Evolutionary conservation across 2,888 invertebrate genomes (phyloP).

Genomic region (Sabatieria punctata): DNA sequence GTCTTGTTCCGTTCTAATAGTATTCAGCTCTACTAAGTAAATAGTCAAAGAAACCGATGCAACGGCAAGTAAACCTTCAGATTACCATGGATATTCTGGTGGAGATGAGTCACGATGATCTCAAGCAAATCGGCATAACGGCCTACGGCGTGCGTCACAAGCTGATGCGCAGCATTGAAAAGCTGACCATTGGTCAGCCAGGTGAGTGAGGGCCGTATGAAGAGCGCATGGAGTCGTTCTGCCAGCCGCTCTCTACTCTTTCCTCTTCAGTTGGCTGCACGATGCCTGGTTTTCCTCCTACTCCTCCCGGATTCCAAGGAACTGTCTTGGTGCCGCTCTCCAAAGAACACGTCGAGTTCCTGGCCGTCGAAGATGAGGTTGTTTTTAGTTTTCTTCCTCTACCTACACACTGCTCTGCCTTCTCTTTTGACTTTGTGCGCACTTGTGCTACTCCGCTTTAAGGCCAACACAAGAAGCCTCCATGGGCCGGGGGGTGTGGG

Average conservation of each 20-base stretch:
- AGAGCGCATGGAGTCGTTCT: neutral
- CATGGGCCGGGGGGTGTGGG: no score
- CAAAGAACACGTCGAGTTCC: slow-evolving; percentile 64
- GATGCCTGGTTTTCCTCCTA: slow-evolving; percentile 10
- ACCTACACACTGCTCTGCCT: no score
- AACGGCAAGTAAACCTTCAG: slow-evolving; percentile 11
- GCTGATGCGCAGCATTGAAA: slow-evolving; percentile 56
- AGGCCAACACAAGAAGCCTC: no score
- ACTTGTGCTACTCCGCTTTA: no score
- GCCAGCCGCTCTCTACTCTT: neutral
- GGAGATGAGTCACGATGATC: slow-evolving; percentile 92
- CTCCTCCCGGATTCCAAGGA: slow-evolving; percentile 32
- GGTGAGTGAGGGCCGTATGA: slow-evolving; percentile 10
- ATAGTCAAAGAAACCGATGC: neutral
- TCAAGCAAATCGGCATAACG: slow-evolving; percentile 80
- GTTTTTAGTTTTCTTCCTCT: slow-evolving; percentile 5
- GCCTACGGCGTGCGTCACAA: slow-evolving; percentile 90
- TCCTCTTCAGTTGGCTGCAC: slow-evolving; percentile 8
- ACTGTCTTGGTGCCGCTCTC: slow-evolving; percentile 71
- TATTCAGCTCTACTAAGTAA: neutral
- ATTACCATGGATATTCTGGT: slow-evolving; percentile 83
- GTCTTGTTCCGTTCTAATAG: neutral
- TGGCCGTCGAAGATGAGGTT: slow-evolving; percentile 70
- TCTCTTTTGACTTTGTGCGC: no score
- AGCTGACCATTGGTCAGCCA: slow-evolving; percentile 41